Evolutionary conservation across 1,140 invertebrate genomes (phyloP).

Genomic region (Portunus trituberculatus): DNA sequence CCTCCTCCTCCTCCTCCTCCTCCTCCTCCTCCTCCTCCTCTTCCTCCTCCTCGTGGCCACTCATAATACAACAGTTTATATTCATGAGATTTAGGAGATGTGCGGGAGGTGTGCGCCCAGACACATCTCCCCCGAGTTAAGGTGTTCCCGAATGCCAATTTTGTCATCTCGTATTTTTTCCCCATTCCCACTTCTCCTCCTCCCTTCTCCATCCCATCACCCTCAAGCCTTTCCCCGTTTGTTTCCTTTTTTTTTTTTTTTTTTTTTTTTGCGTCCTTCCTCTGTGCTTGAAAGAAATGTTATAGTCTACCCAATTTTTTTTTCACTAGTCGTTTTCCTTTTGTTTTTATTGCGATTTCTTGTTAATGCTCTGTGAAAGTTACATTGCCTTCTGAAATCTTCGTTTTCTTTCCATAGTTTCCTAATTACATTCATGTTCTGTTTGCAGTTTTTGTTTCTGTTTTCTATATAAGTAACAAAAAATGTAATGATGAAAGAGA

Average conservation of each 20-base stretch:
- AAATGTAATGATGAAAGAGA: background rate
- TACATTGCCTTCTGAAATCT: too few species aligned
- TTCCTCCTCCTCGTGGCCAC: constrained; percentile 41
- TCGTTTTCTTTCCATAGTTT: too few species aligned
- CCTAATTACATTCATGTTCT: too few species aligned
- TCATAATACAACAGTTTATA: constrained; percentile 73
- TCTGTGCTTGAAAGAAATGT: background rate
- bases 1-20: background rate
- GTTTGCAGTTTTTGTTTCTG: too few species aligned
- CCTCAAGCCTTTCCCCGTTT: too few species aligned
- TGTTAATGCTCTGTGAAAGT: background rate
- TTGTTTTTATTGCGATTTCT: background rate
- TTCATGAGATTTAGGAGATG: constrained; percentile 73
- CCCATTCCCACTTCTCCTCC: background rate
- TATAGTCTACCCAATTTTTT: too few species aligned
- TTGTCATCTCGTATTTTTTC: too few species aligned
- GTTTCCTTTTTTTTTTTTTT: background rate
- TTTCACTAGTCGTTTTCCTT: too few species aligned
- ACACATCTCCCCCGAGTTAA: background rate
- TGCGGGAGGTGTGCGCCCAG: background rate
- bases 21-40: background rate
- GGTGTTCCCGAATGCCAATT: too few species aligned
- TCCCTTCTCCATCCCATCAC: background rate
- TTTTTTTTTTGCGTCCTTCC: background rate
- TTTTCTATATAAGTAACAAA: background rate